Conservation (phyloP, 2,888 invertebrate genomes). For the Parascotia fuliginaria region DNA sequence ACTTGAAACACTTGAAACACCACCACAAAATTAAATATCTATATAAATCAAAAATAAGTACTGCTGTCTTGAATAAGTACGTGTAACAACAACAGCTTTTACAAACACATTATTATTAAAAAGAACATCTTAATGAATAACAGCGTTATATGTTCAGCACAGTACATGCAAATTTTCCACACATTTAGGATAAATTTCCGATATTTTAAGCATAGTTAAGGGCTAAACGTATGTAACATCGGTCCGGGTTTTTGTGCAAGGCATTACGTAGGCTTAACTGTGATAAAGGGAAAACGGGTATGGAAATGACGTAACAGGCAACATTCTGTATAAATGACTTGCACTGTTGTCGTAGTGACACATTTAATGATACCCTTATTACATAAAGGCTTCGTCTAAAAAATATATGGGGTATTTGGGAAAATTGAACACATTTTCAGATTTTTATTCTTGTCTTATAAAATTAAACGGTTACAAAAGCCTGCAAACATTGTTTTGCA, state of each 20-base stretch:
- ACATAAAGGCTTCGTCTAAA: background rate
- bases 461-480: too few species aligned
- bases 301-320: conserved; percentile 5
- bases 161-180: conserved; percentile 1
- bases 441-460: background rate
- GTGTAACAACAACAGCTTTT: background rate
- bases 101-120: background rate
- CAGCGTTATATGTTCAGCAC: background rate
- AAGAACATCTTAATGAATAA: background rate
- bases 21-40: too few species aligned
- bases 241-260: conserved; percentile 10
- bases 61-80: too few species aligned
- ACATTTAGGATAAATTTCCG: conserved; percentile 2
- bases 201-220: conserved; percentile 7
- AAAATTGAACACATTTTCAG: background rate
- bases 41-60: too few species aligned
- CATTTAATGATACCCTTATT: conserved; percentile 18
- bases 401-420: background rate
- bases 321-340: conserved; percentile 17
- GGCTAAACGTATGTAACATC: conserved; percentile 5
- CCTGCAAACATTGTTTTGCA: too few species aligned
- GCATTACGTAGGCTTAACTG: conserved; percentile 12
- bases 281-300: conserved; percentile 15
- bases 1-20: too few species aligned
- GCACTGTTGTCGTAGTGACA: conserved; percentile 22